Base-by-base conservation (phyloP, 2,888 invertebrate genomes). In the Cephus sareptanus region DNA sequence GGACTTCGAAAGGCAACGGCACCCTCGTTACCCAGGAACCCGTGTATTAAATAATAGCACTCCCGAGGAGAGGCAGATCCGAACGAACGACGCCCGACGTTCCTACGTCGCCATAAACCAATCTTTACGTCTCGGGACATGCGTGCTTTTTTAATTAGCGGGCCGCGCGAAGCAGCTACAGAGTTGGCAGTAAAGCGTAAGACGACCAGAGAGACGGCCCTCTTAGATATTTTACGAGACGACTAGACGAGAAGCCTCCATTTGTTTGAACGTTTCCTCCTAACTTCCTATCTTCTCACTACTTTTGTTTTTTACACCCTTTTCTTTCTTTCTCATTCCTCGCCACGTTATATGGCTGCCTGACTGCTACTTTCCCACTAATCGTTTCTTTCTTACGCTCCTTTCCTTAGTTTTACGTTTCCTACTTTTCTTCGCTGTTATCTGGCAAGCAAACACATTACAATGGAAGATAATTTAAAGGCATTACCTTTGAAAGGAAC, bases 91-190 rank as follows among this genome's bases (percentile, higher is more conserved):
- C 56, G 23, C 23, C 56, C 23, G 23, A 12, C 4, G 33, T 33
- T 2, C 70, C 30, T 1, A 30, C 30, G 70, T 6, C 70, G 30
- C 12, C 71, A 15, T 71, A 71, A 71, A 71, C 31, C 23, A 33
- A 71, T 31, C 71, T 12, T 71, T 71, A 71, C 71, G 71, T 31
- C 71, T 31, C 11, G 71, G 71, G 13, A 71, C 71, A 15, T 31
- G 11, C 71, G 71, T 71, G 31, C 12, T 34, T 71, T 70, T 71
- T 71, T 71, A 71, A 71, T 71, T 71, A 71, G 71, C 15, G 9
- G 1, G 11, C 71, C 12, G 31, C 13, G 23, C 33, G 12, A 71
- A 71, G 71, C 71, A 71, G 56, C 56, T 56, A 40, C 40, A 0
- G 15, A 56, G 71, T 33, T 31, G 6, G 71, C 71, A 71, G 71